Percentiles rank a stretch among this genome's conserved stretches.
These are phyloP conservation scores for Taphrorychus bicolor DNA, from an alignment of 2,888 invertebrate genomes.

Conservation along the genomic window DNA sequence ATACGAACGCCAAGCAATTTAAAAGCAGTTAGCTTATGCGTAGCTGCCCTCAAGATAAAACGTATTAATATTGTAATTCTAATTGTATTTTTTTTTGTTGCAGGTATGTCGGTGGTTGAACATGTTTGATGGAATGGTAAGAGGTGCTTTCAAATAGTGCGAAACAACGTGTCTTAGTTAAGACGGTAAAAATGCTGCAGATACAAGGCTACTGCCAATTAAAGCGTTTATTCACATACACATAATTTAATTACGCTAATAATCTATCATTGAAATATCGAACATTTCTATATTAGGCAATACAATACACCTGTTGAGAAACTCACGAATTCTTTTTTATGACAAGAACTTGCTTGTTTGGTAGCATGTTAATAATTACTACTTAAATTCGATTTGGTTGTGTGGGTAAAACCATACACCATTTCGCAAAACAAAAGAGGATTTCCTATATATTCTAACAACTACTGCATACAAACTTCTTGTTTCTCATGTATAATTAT, in stretches of 20 bases:
- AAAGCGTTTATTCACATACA: background rate
- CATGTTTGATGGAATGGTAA: background rate
- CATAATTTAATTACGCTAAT: constrained; percentile 1
- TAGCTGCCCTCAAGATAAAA: background rate
- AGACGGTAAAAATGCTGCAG: background rate
- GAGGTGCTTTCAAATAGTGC: background rate
- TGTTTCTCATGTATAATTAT: background rate
- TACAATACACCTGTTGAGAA: background rate
- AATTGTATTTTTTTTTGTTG: constrained; percentile 1
- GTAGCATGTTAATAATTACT: no score
- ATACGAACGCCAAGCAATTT: background rate
- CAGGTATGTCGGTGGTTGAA: background rate
- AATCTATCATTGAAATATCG: background rate
- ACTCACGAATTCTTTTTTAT: background rate
- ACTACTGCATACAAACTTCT: background rate
- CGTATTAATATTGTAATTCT: background rate
- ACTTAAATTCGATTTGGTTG: no score
- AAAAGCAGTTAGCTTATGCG: background rate
- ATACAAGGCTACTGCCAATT: background rate
- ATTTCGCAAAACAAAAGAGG: background rate
- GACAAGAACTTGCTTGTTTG: no score
- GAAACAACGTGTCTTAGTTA: background rate
- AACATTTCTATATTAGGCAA: constrained; percentile 1
- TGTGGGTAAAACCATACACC: background rate
- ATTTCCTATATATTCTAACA: background rate